A percentile compares a stretch with the other conserved stretches of the same genome.
These are phyloP conservation scores for Drosophila busckii DNA, from an alignment of 1,140 invertebrate genomes.

Conservation along the genomic window DNA sequence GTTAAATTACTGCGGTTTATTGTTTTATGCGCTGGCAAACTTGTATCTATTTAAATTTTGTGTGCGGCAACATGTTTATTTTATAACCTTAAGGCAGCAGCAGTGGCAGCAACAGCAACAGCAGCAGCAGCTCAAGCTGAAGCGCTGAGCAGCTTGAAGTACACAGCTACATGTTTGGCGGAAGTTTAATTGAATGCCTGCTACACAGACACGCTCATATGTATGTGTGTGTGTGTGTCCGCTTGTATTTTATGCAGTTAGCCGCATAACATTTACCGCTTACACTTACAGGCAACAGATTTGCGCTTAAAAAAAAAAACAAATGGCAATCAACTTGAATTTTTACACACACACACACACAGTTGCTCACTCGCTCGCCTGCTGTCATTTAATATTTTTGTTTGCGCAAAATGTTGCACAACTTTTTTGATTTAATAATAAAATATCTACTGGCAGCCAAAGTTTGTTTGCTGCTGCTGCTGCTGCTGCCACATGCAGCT, in stretches of 20 bases:
- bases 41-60: slow-evolving; percentile 79
- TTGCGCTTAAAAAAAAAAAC: slow-evolving; percentile 70
- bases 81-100: slow-evolving; percentile 70
- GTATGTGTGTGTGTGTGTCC: slow-evolving; percentile 29
- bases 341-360: slow-evolving; percentile 42
- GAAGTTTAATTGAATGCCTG: slow-evolving; percentile 77
- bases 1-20: slow-evolving; percentile 66
- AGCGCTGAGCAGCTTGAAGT: slow-evolving; percentile 15
- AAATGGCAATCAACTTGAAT: slow-evolving; percentile 74
- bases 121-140: slow-evolving; percentile 1
- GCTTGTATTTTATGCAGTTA: slow-evolving; percentile 60
- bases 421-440: slow-evolving; percentile 72
- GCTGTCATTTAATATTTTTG: slow-evolving; percentile 45
- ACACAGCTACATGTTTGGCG: slow-evolving; percentile 67
- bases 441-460: slow-evolving; percentile 43
- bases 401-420: slow-evolving; percentile 62
- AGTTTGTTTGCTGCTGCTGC: slow-evolving; percentile 12
- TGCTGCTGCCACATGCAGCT: slow-evolving; percentile 27
- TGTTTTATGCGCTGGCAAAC: slow-evolving; percentile 72
- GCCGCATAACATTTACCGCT: slow-evolving; percentile 68
- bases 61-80: slow-evolving; percentile 78
- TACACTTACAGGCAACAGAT: slow-evolving; percentile 32
- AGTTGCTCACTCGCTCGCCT: slow-evolving; percentile 15
- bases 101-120: slow-evolving; percentile 8
- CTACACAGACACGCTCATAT: slow-evolving; percentile 30